Base-by-base conservation (phyloP, 2,888 invertebrate species). In the Phorcus lineatus region DNA sequence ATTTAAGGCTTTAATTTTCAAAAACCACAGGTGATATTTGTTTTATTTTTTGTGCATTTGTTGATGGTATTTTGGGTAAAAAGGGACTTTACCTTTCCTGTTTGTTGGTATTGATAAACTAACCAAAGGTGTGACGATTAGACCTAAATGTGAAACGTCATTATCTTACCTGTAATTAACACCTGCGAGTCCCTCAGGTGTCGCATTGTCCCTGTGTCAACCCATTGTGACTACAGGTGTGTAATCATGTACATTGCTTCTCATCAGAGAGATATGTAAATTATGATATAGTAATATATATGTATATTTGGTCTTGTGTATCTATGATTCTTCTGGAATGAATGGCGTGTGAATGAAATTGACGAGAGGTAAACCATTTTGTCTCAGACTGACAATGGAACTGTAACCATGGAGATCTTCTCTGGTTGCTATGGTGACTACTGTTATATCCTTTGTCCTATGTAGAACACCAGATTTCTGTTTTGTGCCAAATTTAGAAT, bases 1-100 rank as follows among this genome's bases (percentile, higher is more conserved):
- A 70, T 70, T 70, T 70, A 70, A 70, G 70, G 70, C 70, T 70
- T 70, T 70, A 70, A 70, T 70, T 70, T 70, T 70, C 70, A 36
- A 40, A 70, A 70, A 28, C 40, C 70, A 70, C 70, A 70, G 70
- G 70, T 70, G 70, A 70, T 70, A 70, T 70, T 70, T 2, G 67
- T 67, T 31, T 70, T 70, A 70, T 70, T 70, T 70, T 70, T 31
- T 70, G 70, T 70, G 70, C 40, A 70, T 31, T 70, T 40, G 70
- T 70, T 70, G 36, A n/a, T 70, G 31, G 70, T 70, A 70, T 70
- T 36, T 67, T 70, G 70, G 70, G 70, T 19, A 70, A 70, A 70
- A 70, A 40, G 40, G 17, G 70, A 70, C 70, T 36, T 70, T 70
- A 62, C 28, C 62, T 62, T 62, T 62, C 62, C 28, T 57, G 24